These are phyloP conservation scores for Forbesichthys papilliferus DNA, from an alignment of 2,113 vertebrate species.

Conservation along the genomic window DNA sequence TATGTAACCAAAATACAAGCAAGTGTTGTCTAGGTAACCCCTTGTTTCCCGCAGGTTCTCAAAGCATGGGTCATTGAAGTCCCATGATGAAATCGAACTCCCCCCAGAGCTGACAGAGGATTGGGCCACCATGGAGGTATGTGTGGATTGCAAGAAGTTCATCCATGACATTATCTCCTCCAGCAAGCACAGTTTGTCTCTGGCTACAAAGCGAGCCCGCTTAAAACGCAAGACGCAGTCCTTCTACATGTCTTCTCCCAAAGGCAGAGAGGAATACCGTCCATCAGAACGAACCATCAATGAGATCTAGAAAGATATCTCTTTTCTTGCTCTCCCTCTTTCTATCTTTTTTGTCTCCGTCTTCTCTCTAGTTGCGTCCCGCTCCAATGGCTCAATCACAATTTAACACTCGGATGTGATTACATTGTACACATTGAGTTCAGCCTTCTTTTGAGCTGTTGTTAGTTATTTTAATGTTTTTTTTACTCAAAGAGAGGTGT, in stretches of 20 bases:
- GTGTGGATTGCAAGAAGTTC: constrained; percentile 98
- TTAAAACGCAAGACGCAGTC: constrained; percentile 97
- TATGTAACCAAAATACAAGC: neutral
- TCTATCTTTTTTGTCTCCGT: constrained; percentile 4
- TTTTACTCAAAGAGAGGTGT: constrained; percentile 1
- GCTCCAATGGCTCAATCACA: constrained; percentile 40
- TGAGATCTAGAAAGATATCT: constrained; percentile 83
- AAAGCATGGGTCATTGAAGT: constrained; percentile 69
- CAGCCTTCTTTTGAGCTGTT: constrained; percentile 11
- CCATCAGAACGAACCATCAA: constrained; percentile 95
- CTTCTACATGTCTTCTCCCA: constrained; percentile 86
- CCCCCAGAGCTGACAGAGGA: constrained; percentile 93
- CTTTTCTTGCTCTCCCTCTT: neutral
- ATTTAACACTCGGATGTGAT: constrained; percentile 12
- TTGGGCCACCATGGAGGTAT: constrained; percentile 98
- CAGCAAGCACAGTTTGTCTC: constrained; percentile 91
- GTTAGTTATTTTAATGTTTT: neutral
- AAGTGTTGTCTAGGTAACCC: constrained; percentile 13
- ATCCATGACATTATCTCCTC: constrained; percentile 96
- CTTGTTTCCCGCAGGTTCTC: constrained; percentile 71
- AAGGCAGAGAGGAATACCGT: constrained; percentile 85
- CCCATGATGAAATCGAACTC: constrained; percentile 86
- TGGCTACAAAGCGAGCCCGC: constrained; percentile 93
- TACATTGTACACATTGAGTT: constrained; percentile 11
- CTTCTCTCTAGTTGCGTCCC: constrained; percentile 17